Evolutionary conservation across 2,797 vertebrate species (phyloP).

Genomic region (Crocidura indochinensis): DNA sequence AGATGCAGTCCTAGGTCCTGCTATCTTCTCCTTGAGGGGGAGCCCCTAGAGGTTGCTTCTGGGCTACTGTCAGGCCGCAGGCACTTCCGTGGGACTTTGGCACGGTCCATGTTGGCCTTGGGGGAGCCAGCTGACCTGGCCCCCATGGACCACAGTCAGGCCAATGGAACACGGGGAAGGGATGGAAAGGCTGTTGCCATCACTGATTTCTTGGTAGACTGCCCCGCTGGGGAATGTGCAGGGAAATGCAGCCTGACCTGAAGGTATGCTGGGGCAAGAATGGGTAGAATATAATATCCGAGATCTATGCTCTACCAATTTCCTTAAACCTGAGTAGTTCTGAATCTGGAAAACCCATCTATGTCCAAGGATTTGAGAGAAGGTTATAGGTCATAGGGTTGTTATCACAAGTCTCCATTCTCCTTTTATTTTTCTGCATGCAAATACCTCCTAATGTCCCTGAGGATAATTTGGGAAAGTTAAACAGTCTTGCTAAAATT

Average conservation of each 20-base stretch:
- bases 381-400: slow-evolving; percentile 5
- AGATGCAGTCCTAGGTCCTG: neutral
- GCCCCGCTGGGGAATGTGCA: no score
- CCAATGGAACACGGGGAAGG: neutral
- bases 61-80: neutral
- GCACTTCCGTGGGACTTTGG: neutral
- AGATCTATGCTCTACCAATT: slow-evolving; percentile 28
- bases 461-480: slow-evolving; percentile 77
- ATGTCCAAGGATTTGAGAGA: slow-evolving; percentile 35
- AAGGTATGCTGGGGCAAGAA: neutral
- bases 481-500: slow-evolving; percentile 79
- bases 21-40: neutral
- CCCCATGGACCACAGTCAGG: slow-evolving; percentile 28
- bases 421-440: slow-evolving; percentile 52
- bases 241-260: neutral
- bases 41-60: neutral
- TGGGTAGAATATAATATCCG: neutral
- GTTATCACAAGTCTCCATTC: slow-evolving; percentile 72
- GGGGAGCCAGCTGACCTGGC: no score
- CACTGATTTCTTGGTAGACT: slow-evolving; percentile 34
- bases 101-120: no score
- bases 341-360: slow-evolving; percentile 20
- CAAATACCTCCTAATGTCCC: slow-evolving; percentile 75
- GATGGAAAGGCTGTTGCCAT: neutral
- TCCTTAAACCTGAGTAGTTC: slow-evolving; percentile 36